phyloP scores from a whole-genome alignment of 2,797 vertebrate species.

The Hippopotamyrus pictus region DNA sequence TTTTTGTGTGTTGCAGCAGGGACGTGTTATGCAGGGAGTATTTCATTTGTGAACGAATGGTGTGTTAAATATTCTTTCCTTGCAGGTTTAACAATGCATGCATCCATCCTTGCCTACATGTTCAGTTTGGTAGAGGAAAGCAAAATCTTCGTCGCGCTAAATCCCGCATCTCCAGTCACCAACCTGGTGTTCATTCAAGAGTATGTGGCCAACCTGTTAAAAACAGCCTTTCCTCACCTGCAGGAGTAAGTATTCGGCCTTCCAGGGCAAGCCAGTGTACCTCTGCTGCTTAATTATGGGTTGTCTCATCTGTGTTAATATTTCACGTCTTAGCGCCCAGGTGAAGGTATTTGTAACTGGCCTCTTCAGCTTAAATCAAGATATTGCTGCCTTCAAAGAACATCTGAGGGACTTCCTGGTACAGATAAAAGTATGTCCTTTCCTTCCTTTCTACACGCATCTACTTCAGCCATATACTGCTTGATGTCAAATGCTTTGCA shows the following conservation, averaged over 20 bases:
- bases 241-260: constrained; percentile 70
- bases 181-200: constrained; percentile 85
- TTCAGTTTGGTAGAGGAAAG: constrained; percentile 87
- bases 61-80: neutral
- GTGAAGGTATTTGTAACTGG: constrained; percentile 86
- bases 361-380: constrained; percentile 86
- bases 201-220: constrained; percentile 82
- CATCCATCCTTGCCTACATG: constrained; percentile 86
- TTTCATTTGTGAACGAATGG: neutral
- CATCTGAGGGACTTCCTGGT: constrained; percentile 84
- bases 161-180: constrained; percentile 67
- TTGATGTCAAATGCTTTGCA: neutral
- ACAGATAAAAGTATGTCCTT: constrained; percentile 75
- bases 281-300: neutral
- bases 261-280: neutral
- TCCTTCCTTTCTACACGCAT: neutral
- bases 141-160: constrained; percentile 77
- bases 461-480: neutral
- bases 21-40: neutral
- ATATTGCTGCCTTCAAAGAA: constrained; percentile 87
- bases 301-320: neutral
- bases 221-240: constrained; percentile 83
- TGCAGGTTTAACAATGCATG: constrained; percentile 83
- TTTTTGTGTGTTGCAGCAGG: neutral
- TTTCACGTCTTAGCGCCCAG: constrained; percentile 65